Evolutionary conservation across 2,888 invertebrate species (phyloP).

Genomic region (Tachina lurida): DNA sequence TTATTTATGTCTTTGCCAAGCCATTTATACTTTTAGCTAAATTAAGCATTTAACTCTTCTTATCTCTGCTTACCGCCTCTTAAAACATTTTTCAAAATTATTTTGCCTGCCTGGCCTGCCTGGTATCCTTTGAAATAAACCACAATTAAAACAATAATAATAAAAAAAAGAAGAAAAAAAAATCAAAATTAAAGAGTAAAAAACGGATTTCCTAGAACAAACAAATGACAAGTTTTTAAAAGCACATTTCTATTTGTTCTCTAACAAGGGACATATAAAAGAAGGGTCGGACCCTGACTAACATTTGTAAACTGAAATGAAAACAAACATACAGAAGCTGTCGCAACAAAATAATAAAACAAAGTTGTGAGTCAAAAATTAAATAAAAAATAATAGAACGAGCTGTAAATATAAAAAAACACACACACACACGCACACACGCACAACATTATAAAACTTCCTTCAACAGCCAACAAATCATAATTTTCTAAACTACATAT

Average conservation of each 20-base stretch:
- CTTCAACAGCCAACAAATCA: conserved; percentile 68
- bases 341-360: conserved; percentile 21
- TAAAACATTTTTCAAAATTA: conserved; percentile 11
- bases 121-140: conserved; percentile 7
- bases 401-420: no score
- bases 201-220: conserved; percentile 24
- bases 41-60: conserved; percentile 69
- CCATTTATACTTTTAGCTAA: conserved; percentile 57
- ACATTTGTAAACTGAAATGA: conserved; percentile 45
- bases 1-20: conserved; percentile 20
- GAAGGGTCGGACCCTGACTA: conserved; percentile 43
- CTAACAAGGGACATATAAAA: conserved; percentile 37
- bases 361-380: background rate
- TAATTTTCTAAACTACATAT: conserved; percentile 47
- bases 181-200: background rate
- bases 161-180: background rate
- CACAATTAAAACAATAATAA: conserved; percentile 16
- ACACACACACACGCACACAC: no score
- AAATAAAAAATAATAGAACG: conserved; percentile 8
- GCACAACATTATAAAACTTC: background rate
- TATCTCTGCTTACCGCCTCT: conserved; percentile 58
- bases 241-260: conserved; percentile 26
- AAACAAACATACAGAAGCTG: conserved; percentile 55
- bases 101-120: background rate
- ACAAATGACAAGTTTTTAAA: conserved; percentile 61